Conservation (phyloP, 2,113 vertebrate genomes). For the Rattus rattus region DNA sequence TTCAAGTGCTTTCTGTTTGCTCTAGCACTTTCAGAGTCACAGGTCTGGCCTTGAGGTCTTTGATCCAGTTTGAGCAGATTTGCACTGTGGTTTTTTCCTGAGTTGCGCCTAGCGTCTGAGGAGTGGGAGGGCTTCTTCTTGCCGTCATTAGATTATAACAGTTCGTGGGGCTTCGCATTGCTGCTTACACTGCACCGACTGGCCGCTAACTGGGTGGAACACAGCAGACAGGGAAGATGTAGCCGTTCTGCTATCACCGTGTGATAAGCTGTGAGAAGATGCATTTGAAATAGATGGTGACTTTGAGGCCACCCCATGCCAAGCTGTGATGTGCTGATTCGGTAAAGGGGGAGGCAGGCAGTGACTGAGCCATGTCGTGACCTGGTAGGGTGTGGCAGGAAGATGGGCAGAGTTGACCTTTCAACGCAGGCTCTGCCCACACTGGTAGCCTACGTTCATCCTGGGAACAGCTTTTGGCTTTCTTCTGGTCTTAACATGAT, state of each 20-base stretch:
- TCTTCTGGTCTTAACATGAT: rapidly evolving
- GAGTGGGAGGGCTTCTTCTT: neutral
- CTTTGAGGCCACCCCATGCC: neutral
- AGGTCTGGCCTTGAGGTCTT: neutral
- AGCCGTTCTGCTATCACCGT: neutral
- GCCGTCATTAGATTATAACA: neutral
- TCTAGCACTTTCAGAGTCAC: neutral
- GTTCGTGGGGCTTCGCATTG: neutral
- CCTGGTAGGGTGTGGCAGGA: no score
- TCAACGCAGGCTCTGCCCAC: rapidly evolving
- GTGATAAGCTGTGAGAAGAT: neutral
- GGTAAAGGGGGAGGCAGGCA: rapidly evolving
- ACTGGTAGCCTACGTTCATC: neutral
- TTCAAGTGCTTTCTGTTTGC: neutral
- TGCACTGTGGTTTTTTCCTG: no score
- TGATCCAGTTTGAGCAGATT: neutral
- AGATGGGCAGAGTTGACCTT: rapidly evolving
- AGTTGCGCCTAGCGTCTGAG: neutral
- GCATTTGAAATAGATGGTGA: neutral
- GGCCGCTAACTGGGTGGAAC: neutral
- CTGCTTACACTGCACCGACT: no score
- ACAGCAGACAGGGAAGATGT: neutral
- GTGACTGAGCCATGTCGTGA: rapidly evolving
- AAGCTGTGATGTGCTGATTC: neutral
- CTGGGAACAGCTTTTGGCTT: neutral